Evolutionary conservation across 2,797 vertebrate species (phyloP).

Genomic region (Poeciliopsis turneri): DNA sequence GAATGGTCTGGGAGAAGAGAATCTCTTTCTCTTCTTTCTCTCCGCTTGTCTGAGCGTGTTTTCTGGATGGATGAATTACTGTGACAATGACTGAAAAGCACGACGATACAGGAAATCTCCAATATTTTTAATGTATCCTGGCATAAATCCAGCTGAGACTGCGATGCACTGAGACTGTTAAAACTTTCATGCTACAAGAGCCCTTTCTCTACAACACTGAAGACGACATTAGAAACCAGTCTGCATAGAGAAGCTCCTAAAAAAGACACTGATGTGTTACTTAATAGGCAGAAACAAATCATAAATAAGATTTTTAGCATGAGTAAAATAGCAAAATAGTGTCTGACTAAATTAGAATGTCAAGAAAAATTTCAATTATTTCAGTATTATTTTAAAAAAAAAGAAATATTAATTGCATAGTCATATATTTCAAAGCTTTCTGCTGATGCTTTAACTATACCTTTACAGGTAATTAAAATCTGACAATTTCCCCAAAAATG

Average conservation of each 20-base stretch:
- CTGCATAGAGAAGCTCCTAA: not conserved
- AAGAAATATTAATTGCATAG: not conserved
- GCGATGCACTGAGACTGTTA: not conserved
- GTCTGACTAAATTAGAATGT: not conserved
- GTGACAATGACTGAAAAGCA: conserved; percentile 30
- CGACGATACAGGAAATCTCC: conserved; percentile 14
- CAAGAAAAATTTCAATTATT: not conserved
- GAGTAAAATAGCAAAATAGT: not conserved
- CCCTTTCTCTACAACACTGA: not conserved
- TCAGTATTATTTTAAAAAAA: not conserved
- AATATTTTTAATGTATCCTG: conserved; percentile 24
- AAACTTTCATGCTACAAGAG: not conserved
- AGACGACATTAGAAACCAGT: not conserved
- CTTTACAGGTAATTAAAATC: not conserved
- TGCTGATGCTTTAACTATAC: not conserved
- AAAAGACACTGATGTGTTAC: not conserved
- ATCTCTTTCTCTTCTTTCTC: not conserved
- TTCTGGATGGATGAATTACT: conserved; percentile 13
- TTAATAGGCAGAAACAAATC: not conserved
- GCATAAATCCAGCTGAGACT: conserved; percentile 2
- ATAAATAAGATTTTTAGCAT: not conserved
- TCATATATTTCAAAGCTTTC: not conserved
- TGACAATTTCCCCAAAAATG: not conserved
- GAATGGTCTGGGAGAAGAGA: not conserved
- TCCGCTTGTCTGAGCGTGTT: conserved; percentile 2